phyloP scores from a whole-genome alignment of 2,888 invertebrate species.

The Cephalotes varians region DNA sequence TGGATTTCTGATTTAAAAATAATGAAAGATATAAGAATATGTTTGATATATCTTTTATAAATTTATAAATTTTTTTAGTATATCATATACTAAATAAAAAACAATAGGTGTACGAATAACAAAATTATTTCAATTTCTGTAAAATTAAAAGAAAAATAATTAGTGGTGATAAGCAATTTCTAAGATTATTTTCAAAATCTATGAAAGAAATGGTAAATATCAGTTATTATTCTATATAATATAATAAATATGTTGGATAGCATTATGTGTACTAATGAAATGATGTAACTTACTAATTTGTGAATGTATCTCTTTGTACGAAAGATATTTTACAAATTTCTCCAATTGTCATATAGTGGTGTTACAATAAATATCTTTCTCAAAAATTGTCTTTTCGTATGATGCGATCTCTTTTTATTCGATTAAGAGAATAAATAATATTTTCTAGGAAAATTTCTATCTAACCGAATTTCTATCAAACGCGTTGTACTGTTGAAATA shows the following conservation, averaged over 20 bases:
- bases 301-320: background rate
- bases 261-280: too few relatives aligned
- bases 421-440: background rate
- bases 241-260: background rate
- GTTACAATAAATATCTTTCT: background rate
- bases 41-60: background rate
- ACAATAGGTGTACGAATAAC: background rate
- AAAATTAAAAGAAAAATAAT: background rate
- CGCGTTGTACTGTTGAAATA: conserved; percentile 38
- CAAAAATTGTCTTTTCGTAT: background rate
- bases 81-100: background rate
- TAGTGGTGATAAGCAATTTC: background rate
- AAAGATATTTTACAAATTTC: background rate
- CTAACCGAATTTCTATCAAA: background rate
- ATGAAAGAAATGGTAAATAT: background rate
- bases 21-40: background rate
- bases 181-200: background rate
- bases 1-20: too few relatives aligned
- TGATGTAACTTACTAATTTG: background rate
- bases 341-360: background rate
- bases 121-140: background rate
- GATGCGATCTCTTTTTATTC: background rate
- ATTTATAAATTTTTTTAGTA: background rate
- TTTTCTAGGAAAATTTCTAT: background rate
- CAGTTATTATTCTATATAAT: too few relatives aligned